Evolutionary conservation across 2,113 vertebrate genomes (phyloP).

Genomic region (Dasyurus viverrinus): DNA sequence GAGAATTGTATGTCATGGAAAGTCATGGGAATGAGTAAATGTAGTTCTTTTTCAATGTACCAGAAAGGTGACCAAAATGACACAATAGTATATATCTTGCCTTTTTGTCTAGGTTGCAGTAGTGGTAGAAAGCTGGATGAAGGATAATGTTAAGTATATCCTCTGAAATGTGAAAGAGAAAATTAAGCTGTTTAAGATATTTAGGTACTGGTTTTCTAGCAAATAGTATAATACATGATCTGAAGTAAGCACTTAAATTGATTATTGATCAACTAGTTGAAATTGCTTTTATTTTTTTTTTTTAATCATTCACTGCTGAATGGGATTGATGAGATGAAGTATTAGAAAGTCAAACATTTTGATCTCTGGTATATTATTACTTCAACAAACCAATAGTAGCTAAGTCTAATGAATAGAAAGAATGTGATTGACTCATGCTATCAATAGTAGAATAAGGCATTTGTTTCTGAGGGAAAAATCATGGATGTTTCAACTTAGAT

Average conservation of each 20-base stretch:
- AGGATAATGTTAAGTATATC: rapidly evolving
- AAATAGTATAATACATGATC: neutral
- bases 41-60: neutral
- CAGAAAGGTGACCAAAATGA: neutral
- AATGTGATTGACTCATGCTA: rapidly evolving
- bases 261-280: neutral
- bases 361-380: neutral
- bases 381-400: neutral
- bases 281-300: no score
- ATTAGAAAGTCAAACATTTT: neutral
- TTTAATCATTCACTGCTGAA: no score
- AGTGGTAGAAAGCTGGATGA: neutral
- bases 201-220: neutral
- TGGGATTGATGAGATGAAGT: neutral
- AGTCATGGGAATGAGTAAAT: neutral
- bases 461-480: neutral
- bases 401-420: neutral
- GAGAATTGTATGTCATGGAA: neutral
- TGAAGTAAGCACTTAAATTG: neutral
- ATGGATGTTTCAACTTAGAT: neutral
- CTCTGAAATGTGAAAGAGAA: neutral
- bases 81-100: neutral
- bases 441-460: rapidly evolving
- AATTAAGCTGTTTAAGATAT: neutral
- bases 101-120: neutral